These are phyloP conservation scores for Panagrolaimus sp. DNA, from an alignment of 1,140 invertebrate species.

Conservation along the genomic window DNA sequence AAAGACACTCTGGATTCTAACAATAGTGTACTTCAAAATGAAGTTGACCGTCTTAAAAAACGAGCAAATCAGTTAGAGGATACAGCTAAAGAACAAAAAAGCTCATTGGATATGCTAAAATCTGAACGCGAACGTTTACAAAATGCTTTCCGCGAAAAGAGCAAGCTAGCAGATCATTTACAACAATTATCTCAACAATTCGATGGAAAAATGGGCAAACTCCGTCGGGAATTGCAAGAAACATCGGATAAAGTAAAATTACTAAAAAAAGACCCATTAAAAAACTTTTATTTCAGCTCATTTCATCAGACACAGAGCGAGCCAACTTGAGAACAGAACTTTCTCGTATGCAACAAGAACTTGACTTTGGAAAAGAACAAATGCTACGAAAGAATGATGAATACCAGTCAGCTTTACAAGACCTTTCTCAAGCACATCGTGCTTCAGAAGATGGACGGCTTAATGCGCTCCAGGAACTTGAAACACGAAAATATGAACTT, in stretches of 20 bases:
- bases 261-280: background rate
- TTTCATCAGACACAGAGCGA: constrained; percentile 52
- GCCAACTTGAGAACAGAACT: constrained; percentile 45
- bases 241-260: constrained; percentile 54
- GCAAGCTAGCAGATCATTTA: constrained; percentile 54
- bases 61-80: constrained; percentile 41
- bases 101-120: constrained; percentile 42
- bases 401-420: constrained; percentile 54
- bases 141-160: constrained; percentile 52
- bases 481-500: constrained; percentile 55
- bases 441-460: constrained; percentile 53
- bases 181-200: constrained; percentile 53
- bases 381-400: constrained; percentile 58
- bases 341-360: constrained; percentile 49
- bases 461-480: constrained; percentile 55
- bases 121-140: constrained; percentile 53
- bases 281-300: constrained; percentile 41
- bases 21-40: constrained; percentile 43
- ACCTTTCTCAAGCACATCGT: constrained; percentile 53
- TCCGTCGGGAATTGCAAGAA: constrained; percentile 51
- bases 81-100: constrained; percentile 46
- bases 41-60: constrained; percentile 43
- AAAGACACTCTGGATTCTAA: constrained; percentile 42
- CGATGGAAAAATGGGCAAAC: constrained; percentile 51
- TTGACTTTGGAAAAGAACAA: constrained; percentile 58